These are phyloP conservation scores for Leptobrachium leishanense DNA, from an alignment of 2,113 vertebrate species.

Conservation along the genomic window DNA sequence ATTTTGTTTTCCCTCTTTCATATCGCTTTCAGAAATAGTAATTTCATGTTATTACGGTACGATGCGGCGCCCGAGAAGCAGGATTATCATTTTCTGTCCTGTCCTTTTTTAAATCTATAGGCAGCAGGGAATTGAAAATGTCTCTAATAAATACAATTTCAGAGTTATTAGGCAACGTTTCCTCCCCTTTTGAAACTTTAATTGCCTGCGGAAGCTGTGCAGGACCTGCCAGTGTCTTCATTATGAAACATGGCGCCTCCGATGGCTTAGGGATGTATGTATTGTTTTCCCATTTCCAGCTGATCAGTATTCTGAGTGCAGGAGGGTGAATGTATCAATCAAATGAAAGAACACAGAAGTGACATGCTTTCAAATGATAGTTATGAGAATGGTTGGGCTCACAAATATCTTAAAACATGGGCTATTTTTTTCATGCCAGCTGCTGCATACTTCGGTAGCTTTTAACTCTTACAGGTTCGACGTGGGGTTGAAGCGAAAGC, in stretches of 20 bases:
- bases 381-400: neutral
- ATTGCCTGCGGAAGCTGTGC: neutral
- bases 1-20: neutral
- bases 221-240: neutral
- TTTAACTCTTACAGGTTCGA: too few species aligned
- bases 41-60: neutral
- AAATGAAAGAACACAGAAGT: neutral
- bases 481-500: too few species aligned
- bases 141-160: neutral
- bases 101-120: neutral
- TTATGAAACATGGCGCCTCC: slow-evolving; percentile 1
- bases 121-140: neutral
- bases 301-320: slow-evolving; percentile 1
- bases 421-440: neutral
- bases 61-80: neutral
- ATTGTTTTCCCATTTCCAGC: neutral
- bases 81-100: neutral
- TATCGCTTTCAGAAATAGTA: neutral
- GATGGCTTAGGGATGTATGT: neutral
- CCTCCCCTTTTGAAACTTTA: slow-evolving; percentile 2
- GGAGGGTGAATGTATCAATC: slow-evolving; percentile 16
- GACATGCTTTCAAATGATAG: neutral
- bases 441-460: neutral
- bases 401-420: neutral
- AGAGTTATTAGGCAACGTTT: neutral